A percentile compares a stretch with the other conserved stretches of the same genome.
These are phyloP conservation scores for Drosophila mimetica DNA, from an alignment of 2,888 invertebrate species.

Conservation along the genomic window DNA sequence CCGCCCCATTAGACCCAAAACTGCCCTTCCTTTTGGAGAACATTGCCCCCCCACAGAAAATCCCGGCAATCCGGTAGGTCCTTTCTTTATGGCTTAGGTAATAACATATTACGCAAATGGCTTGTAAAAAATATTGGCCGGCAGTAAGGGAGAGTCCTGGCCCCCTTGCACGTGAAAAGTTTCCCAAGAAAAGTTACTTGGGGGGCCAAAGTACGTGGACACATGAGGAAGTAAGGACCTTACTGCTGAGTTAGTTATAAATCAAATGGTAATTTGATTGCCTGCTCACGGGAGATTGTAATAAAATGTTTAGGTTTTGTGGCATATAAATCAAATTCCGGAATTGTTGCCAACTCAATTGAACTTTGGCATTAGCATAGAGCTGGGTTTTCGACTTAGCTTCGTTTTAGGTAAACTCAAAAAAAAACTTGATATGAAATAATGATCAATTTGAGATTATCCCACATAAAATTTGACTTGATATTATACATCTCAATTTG, in stretches of 20 bases:
- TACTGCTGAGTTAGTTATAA: slow-evolving; percentile 57
- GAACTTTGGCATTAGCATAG: slow-evolving; percentile 29
- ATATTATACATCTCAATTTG: too few species aligned
- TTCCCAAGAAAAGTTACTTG: slow-evolving; percentile 23
- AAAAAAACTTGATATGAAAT: too few species aligned
- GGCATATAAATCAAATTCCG: slow-evolving; percentile 38
- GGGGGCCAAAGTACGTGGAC: slow-evolving; percentile 28
- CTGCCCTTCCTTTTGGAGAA: slow-evolving; percentile 1
- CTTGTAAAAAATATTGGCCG: slow-evolving; percentile 63
- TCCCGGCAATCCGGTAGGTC: slow-evolving; percentile 12
- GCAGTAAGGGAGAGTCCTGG: slow-evolving; percentile 1
- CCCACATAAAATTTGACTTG: too few species aligned
- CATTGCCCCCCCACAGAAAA: not conserved
- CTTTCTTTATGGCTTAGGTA: slow-evolving; percentile 66
- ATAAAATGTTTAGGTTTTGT: slow-evolving; percentile 36
- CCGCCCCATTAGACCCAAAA: slow-evolving; percentile 42
- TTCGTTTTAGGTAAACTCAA: too few species aligned
- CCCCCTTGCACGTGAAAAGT: slow-evolving; percentile 21
- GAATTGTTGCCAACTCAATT: slow-evolving; percentile 34
- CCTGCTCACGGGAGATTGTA: slow-evolving; percentile 28
- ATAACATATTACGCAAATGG: slow-evolving; percentile 79
- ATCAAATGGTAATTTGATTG: slow-evolving; percentile 62
- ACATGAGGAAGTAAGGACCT: slow-evolving; percentile 20
- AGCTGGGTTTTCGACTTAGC: not conserved
- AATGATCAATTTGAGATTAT: too few species aligned